phyloP scores from a whole-genome alignment of 2,888 invertebrate genomes.

The Lithophane ornitopus region DNA sequence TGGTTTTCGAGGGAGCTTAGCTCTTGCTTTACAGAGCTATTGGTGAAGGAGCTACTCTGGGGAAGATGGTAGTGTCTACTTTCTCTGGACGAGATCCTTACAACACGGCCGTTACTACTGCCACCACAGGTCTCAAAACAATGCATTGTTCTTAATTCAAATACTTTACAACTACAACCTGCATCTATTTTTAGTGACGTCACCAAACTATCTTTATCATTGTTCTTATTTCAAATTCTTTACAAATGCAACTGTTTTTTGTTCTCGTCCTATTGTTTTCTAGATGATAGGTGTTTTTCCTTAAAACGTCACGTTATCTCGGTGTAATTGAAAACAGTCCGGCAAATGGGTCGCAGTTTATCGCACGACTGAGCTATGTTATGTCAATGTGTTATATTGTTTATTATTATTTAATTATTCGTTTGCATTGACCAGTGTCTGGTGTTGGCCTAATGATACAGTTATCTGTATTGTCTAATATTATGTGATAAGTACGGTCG shows the following conservation, averaged over 20 bases:
- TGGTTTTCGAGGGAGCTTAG: too few species aligned
- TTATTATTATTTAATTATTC: constrained; percentile 58
- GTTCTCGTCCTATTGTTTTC: constrained; percentile 40
- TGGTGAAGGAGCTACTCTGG: too few species aligned
- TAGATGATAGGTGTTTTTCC: constrained; percentile 63
- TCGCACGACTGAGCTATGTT: constrained; percentile 28
- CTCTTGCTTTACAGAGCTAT: too few species aligned
- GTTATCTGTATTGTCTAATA: constrained; percentile 39
- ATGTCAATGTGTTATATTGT: constrained; percentile 38
- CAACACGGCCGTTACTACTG: too few species aligned
- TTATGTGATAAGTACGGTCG: background rate
- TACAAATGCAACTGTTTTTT: constrained; percentile 17
- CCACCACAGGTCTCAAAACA: background rate
- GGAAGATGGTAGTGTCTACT: too few species aligned
- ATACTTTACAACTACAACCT: constrained; percentile 5
- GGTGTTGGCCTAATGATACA: constrained; percentile 40
- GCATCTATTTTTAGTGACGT: constrained; percentile 2
- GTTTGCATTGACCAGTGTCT: constrained; percentile 51
- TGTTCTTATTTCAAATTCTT: constrained; percentile 34
- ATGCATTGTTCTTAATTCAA: constrained; percentile 37
- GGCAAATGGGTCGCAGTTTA: constrained; percentile 64
- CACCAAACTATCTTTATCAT: constrained; percentile 6
- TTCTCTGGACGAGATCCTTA: too few species aligned
- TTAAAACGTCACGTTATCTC: constrained; percentile 60
- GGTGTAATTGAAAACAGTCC: constrained; percentile 64